phyloP scores from a whole-genome alignment of 1,140 invertebrate species.

The Babylonia areolata region DNA sequence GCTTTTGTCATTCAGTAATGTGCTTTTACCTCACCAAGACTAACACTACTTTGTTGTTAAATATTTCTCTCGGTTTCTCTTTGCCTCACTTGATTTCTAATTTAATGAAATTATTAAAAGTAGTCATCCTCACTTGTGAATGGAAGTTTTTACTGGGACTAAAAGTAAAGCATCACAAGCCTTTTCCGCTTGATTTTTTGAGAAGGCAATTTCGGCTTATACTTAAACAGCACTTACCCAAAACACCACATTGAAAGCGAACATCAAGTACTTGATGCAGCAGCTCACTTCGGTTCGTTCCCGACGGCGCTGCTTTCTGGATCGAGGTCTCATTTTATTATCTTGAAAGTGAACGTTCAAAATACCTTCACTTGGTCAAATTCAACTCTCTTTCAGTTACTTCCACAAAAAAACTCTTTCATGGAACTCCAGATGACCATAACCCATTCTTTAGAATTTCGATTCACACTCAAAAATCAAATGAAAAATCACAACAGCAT shows the following conservation, averaged over 20 bases:
- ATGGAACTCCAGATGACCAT: background rate
- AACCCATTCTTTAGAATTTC: no score
- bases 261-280: constrained; percentile 97
- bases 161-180: no score
- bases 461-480: background rate
- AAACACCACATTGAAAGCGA: constrained; percentile 97
- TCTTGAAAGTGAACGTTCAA: background rate
- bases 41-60: no score
- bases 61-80: no score
- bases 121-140: no score
- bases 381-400: background rate
- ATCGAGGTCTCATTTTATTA: constrained; percentile 37
- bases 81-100: no score
- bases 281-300: constrained; percentile 89
- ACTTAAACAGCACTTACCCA: constrained; percentile 84
- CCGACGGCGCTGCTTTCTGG: constrained; percentile 52
- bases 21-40: no score
- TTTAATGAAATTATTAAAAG: no score
- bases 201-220: no score
- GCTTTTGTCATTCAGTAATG: no score
- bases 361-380: background rate
- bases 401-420: background rate
- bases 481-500: background rate
- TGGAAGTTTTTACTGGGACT: no score
- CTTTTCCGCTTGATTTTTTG: no score